Percentiles rank a stretch among this genome's conserved stretches.
phyloP scores from a whole-genome alignment of 2,888 invertebrate species.

The Scrobipalpa costella region DNA sequence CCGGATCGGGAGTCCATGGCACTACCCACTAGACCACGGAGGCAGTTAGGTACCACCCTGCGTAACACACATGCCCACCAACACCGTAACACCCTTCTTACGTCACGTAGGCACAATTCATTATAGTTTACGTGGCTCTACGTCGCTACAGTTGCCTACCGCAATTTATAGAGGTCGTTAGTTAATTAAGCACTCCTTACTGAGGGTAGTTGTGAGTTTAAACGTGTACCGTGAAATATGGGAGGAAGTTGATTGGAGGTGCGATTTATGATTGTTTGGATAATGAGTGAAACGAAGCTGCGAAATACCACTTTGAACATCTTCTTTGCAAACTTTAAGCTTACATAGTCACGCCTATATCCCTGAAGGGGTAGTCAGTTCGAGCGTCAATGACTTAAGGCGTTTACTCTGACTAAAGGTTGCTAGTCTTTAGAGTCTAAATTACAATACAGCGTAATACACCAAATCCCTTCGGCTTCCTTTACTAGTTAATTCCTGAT shows the following conservation, averaged over 20 bases:
- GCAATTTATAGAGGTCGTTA: conserved; percentile 14
- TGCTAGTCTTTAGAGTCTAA: too few relatives aligned
- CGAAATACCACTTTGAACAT: background rate
- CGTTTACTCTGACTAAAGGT: too few relatives aligned
- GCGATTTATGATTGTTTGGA: background rate
- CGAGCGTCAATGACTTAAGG: too few relatives aligned
- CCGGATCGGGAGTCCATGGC: too few relatives aligned
- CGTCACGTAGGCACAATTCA: conserved; percentile 23
- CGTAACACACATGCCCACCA: background rate
- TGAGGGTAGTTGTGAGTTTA: background rate
- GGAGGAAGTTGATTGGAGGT: background rate
- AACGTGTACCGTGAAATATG: conserved; percentile 2
- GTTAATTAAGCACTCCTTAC: conserved; percentile 16
- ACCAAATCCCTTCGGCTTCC: too few relatives aligned
- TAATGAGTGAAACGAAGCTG: background rate
- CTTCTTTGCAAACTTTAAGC: too few relatives aligned
- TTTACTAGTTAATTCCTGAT: too few relatives aligned
- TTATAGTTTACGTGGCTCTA: conserved; percentile 21
- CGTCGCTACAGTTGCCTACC: background rate
- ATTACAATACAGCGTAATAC: too few relatives aligned
- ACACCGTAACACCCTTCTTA: background rate
- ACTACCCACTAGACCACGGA: background rate
- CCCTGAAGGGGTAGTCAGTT: too few relatives aligned
- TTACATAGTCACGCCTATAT: too few relatives aligned
- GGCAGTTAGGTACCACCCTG: background rate